phyloP scores from a whole-genome alignment of 2,113 vertebrate species.

The Gobius niger region DNA sequence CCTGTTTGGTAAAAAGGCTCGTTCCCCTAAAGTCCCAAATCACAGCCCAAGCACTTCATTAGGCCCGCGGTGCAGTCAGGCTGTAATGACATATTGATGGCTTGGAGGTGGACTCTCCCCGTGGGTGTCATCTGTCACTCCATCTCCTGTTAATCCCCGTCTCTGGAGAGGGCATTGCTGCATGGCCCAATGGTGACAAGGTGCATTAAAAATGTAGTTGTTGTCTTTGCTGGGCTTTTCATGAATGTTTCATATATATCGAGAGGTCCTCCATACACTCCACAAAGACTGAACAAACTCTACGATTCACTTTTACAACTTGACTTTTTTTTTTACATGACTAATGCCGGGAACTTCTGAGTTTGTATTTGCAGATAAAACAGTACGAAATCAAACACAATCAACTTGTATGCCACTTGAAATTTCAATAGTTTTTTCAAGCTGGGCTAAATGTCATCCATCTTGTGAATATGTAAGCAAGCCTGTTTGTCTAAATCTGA shows the following conservation, averaged over 20 bases:
- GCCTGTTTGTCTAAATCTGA: not conserved
- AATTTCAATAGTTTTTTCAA: not conserved
- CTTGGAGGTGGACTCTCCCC: constrained; percentile 66
- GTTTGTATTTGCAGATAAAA: too few species aligned
- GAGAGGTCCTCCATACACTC: constrained; percentile 36
- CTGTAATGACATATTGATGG: constrained; percentile 91
- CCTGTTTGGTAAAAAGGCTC: constrained; percentile 79
- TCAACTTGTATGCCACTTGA: not conserved
- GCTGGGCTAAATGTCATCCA: not conserved
- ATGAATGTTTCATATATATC: constrained; percentile 66
- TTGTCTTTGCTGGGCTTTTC: constrained; percentile 57
- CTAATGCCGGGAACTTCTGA: too few species aligned
- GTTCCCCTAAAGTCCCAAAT: constrained; percentile 79
- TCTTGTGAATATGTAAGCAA: not conserved
- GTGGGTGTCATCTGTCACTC: constrained; percentile 62
- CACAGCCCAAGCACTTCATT: constrained; percentile 87
- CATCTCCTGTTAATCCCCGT: constrained; percentile 60
- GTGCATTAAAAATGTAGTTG: constrained; percentile 63
- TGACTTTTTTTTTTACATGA: too few species aligned
- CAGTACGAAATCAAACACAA: too few species aligned
- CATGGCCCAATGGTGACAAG: constrained; percentile 54
- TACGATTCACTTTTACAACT: constrained; percentile 14
- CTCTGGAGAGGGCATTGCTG: constrained; percentile 50
- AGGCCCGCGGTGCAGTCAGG: constrained; percentile 82
- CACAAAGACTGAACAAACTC: constrained; percentile 23